Percentiles rank a stretch among this genome's conserved stretches.
These are phyloP conservation scores for Torymus texanus DNA, from an alignment of 2,888 invertebrate genomes.

Conservation along the genomic window DNA sequence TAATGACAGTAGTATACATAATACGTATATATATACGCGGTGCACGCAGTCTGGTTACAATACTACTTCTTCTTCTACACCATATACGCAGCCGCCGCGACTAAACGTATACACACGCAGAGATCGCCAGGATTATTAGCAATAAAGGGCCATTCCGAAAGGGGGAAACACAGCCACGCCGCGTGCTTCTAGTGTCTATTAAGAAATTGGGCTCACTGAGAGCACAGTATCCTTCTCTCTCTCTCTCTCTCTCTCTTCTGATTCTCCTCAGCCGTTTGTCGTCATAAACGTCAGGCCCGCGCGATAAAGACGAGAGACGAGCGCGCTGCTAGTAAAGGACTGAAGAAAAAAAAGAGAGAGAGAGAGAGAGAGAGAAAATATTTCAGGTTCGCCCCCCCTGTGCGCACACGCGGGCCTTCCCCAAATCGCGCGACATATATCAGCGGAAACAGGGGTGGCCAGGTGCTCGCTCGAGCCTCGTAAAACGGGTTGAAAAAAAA, in stretches of 20 bases:
- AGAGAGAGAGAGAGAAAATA: not conserved
- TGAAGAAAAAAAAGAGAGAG: slow-evolving; percentile 54
- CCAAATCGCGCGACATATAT: slow-evolving; percentile 66
- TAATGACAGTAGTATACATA: slow-evolving; percentile 18
- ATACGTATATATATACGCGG: no score
- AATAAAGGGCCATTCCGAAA: slow-evolving; percentile 27
- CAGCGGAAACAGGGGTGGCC: slow-evolving; percentile 63
- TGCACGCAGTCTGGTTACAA: no score
- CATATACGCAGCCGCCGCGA: no score
- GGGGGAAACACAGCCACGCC: slow-evolving; percentile 34
- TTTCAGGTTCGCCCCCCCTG: slow-evolving; percentile 44
- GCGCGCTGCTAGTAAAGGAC: slow-evolving; percentile 26
- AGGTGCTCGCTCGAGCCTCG: slow-evolving; percentile 59
- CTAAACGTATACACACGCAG: not conserved
- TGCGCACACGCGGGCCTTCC: slow-evolving; percentile 39
- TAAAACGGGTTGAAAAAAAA: slow-evolving; percentile 59
- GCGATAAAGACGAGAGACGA: slow-evolving; percentile 66
- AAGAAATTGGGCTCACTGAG: slow-evolving; percentile 65
- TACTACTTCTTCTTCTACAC: no score
- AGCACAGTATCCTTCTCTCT: not conserved
- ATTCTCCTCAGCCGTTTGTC: slow-evolving; percentile 66
- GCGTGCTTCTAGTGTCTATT: slow-evolving; percentile 65
- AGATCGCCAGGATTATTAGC: slow-evolving; percentile 31
- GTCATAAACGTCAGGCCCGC: slow-evolving; percentile 69
- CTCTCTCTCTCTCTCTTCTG: not conserved